A percentile compares a stretch with the other conserved stretches of the same genome.
These are phyloP conservation scores for Sapayoa aenigma DNA, from an alignment of 2,113 vertebrate species.

Conservation along the genomic window DNA sequence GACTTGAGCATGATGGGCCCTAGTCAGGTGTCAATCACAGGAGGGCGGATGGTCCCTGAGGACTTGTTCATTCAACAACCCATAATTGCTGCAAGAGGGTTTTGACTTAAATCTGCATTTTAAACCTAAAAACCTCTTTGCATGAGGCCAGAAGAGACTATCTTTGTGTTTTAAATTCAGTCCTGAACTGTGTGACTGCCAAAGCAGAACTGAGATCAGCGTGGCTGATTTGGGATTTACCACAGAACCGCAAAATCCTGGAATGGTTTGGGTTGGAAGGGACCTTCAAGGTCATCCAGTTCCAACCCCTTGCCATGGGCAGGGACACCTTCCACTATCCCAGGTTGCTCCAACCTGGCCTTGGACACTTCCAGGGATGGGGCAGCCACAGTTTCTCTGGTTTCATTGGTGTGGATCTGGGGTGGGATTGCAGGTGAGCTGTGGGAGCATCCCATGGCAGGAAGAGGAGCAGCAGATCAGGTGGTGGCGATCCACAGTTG, in stretches of 20 bases:
- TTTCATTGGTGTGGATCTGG: not conserved
- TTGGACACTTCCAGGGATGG: not conserved
- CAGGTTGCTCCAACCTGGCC: not conserved
- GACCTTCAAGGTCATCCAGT: not conserved
- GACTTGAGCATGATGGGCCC: not conserved
- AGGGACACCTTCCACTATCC: not conserved
- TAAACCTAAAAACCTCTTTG: slow-evolving; percentile 45
- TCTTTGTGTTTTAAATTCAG: not conserved
- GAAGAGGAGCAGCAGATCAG: not conserved
- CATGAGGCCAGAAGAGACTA: not conserved
- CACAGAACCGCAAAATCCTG: not conserved
- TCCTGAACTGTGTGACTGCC: not conserved
- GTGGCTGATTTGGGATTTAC: not conserved
- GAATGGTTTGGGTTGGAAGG: not conserved
- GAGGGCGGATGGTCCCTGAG: slow-evolving; percentile 24
- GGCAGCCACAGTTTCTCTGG: not conserved
- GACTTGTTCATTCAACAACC: slow-evolving; percentile 60
- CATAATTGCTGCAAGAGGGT: slow-evolving; percentile 45
- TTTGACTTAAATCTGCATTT: slow-evolving; percentile 61
- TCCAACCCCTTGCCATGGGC: not conserved
- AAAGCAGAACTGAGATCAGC: not conserved
- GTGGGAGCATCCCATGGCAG: not conserved
- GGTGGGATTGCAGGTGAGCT: no score
- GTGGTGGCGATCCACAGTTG: no score
- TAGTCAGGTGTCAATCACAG: slow-evolving; percentile 20